Percentiles rank a stretch among this genome's conserved stretches.
Evolutionary conservation across 2,113 vertebrate genomes (phyloP).

Genomic region (Zingel zingel): DNA sequence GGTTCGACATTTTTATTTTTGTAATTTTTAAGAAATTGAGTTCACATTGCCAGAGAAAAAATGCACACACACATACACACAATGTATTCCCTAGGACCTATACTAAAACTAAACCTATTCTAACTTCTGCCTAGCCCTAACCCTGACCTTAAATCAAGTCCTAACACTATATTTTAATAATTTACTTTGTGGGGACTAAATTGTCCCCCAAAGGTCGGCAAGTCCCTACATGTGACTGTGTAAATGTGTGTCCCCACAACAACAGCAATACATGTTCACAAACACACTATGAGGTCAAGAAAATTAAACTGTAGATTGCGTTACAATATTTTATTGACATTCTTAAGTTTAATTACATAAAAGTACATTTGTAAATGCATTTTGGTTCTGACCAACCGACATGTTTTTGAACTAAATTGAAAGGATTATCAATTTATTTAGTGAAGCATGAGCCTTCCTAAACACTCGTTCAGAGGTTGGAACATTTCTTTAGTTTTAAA

Average conservation of each 20-base stretch:
- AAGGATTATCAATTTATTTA: neutral
- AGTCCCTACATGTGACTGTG: neutral
- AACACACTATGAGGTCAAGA: neutral
- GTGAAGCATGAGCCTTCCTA: conserved; percentile 4
- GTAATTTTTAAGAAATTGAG: too few relatives aligned
- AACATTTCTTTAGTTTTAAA: conserved; percentile 9
- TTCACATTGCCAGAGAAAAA: too few relatives aligned
- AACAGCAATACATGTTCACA: neutral
- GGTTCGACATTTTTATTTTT: too few relatives aligned
- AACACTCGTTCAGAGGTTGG: neutral
- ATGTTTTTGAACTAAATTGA: conserved; percentile 3
- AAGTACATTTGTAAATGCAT: conserved; percentile 52
- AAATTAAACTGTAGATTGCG: neutral
- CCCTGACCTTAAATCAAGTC: neutral
- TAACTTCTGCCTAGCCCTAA: too few relatives aligned
- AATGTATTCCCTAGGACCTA: too few relatives aligned
- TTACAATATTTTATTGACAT: conserved; percentile 69
- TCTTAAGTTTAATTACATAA: conserved; percentile 61
- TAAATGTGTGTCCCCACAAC: neutral
- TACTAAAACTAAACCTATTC: too few relatives aligned
- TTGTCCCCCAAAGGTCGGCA: neutral
- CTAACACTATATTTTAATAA: neutral
- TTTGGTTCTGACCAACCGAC: conserved; percentile 54
- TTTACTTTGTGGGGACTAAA: neutral
- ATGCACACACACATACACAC: too few relatives aligned